Evolutionary conservation across 2,113 vertebrate species (phyloP).

Genomic region (Notiomystis cincta): DNA sequence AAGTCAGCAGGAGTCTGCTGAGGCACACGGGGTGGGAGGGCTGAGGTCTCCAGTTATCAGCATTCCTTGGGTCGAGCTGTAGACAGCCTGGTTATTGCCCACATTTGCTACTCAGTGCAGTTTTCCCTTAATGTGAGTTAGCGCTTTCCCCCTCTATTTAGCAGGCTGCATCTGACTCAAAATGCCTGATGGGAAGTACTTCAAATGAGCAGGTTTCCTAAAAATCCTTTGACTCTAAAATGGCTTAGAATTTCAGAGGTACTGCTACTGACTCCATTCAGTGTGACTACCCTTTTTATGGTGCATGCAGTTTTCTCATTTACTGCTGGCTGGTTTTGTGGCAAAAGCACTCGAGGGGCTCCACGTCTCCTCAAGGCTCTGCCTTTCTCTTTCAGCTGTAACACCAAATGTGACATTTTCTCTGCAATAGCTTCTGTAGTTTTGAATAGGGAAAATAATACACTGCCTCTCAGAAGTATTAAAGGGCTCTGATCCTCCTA

Average conservation of each 20-base stretch:
- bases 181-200: neutral
- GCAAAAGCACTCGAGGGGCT: neutral
- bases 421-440: neutral
- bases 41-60: neutral
- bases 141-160: neutral
- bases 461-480: neutral
- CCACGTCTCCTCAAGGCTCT: neutral
- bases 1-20: neutral
- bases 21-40: fast-evolving
- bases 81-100: neutral
- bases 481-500: neutral
- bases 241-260: neutral
- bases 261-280: neutral
- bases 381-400: neutral
- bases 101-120: neutral
- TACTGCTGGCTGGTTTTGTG: neutral
- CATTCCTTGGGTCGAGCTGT: neutral
- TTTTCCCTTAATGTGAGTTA: neutral
- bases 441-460: neutral
- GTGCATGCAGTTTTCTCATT: neutral
- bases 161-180: neutral
- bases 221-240: neutral
- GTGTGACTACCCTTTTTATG: neutral
- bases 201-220: neutral
- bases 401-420: neutral